Evolutionary conservation across 2,113 vertebrate genomes (phyloP).

Genomic region (Sturnus vulgaris): DNA sequence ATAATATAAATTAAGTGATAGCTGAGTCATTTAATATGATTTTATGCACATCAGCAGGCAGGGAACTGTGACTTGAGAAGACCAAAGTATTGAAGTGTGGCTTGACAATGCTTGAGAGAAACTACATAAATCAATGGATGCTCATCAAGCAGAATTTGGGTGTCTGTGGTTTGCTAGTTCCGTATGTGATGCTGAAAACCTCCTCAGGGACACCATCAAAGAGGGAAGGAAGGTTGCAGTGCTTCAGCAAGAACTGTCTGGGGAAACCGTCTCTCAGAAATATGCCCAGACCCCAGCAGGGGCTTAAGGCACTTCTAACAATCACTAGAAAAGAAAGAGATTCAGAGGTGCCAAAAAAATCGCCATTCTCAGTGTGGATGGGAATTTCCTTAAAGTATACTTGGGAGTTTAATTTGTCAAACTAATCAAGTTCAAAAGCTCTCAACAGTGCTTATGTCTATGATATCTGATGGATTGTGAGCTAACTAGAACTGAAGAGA

Average conservation of each 20-base stretch:
- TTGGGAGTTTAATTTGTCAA: not conserved
- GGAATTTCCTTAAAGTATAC: not conserved
- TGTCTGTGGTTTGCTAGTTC: not conserved
- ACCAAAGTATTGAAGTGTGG: not conserved
- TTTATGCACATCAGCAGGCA: not conserved
- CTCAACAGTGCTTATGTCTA: not conserved
- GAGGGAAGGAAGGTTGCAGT: not conserved
- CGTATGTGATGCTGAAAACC: not conserved
- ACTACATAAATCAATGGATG: not conserved
- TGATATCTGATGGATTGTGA: not conserved
- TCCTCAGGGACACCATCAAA: not conserved
- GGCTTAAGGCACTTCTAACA: not conserved
- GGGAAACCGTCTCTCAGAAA: not conserved
- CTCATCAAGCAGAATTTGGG: not conserved
- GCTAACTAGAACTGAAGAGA: not conserved
- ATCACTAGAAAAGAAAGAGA: not conserved
- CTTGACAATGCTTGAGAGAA: not conserved
- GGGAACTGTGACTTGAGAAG: not conserved
- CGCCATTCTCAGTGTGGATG: not conserved
- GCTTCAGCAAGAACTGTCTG: not conserved
- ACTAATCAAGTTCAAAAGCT: not conserved
- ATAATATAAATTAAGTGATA: not conserved
- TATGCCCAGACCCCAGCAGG: not conserved
- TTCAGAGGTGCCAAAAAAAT: not conserved
- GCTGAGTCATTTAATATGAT: not conserved